phyloP scores from a whole-genome alignment of 2,113 vertebrate species.

The Sinocyclocheilus grahami region DNA sequence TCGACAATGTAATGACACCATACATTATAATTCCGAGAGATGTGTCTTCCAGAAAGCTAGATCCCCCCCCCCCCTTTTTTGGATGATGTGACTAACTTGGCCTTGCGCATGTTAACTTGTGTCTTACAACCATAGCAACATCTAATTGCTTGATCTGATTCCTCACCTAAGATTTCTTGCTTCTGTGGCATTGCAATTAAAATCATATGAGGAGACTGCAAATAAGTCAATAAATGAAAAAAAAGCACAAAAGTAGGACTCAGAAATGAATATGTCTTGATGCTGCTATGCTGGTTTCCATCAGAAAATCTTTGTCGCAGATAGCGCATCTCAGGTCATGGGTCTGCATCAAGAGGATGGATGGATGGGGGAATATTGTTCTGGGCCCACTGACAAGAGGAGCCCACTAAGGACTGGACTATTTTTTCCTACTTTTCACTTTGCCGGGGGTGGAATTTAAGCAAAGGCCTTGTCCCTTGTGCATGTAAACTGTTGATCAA shows the following conservation, averaged over 20 bases:
- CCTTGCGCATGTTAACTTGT: neutral
- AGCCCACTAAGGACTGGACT: neutral
- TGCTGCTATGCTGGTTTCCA: neutral
- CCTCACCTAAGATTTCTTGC: neutral
- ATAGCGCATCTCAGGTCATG: neutral
- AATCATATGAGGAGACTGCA: neutral
- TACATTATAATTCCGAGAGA: neutral
- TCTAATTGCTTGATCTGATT: constrained; percentile 24
- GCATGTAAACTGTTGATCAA: constrained; percentile 43
- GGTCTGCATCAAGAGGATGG: neutral
- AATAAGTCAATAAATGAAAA: neutral
- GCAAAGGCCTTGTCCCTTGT: constrained; percentile 7
- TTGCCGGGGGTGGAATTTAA: constrained; percentile 6
- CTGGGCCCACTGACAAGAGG: neutral
- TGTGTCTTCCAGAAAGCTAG: neutral
- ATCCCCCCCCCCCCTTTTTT: neutral
- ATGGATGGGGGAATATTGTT: neutral
- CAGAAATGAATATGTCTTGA: neutral
- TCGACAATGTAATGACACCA: neutral
- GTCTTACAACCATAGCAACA: constrained; percentile 11
- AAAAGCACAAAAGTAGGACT: neutral
- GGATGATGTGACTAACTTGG: neutral
- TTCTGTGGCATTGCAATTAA: constrained; percentile 19
- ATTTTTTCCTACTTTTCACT: neutral
- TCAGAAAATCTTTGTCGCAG: neutral